Percentiles rank a stretch among this genome's conserved stretches.
Conservation (phyloP, 2,113 vertebrate genomes). For the Scalopus aquaticus region DNA sequence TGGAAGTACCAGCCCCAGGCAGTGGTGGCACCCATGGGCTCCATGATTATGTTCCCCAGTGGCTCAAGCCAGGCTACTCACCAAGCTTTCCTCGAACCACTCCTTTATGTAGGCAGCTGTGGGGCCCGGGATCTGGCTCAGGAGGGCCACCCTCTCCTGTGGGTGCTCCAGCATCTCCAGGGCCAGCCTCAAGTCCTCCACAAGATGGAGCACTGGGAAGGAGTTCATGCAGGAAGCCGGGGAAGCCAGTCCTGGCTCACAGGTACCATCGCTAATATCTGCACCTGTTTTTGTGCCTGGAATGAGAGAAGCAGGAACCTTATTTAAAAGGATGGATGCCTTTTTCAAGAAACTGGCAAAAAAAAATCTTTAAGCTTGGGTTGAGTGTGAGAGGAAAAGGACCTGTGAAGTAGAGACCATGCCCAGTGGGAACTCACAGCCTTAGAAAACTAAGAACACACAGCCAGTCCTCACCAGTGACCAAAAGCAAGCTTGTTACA, state of each 20-base stretch:
- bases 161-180: slow-evolving; percentile 87
- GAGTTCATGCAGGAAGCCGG: slow-evolving; percentile 81
- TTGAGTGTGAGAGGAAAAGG: not conserved
- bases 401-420: not conserved
- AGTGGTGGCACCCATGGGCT: not conserved
- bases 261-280: slow-evolving; percentile 82
- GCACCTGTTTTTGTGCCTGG: slow-evolving; percentile 90
- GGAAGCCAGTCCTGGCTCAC: slow-evolving; percentile 82
- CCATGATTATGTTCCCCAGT: not conserved
- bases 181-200: slow-evolving; percentile 89
- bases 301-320: not conserved
- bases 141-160: slow-evolving; percentile 84
- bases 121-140: slow-evolving; percentile 87
- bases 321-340: not conserved
- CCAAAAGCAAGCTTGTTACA: not conserved
- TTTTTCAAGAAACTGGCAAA: not conserved
- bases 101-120: slow-evolving; percentile 87
- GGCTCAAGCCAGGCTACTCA: slow-evolving; percentile 79
- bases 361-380: not conserved
- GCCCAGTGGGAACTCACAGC: not conserved
- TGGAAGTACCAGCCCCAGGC: not conserved
- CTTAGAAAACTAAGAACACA: not conserved
- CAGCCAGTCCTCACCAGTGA: not conserved
- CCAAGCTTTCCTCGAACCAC: slow-evolving; percentile 89
- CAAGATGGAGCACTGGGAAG: slow-evolving; percentile 88